Evolutionary conservation across 2,797 vertebrate genomes (phyloP), one percentile per base, ranked within the genome.

Genomic region (Anabacerthia variegaticeps): DNA sequence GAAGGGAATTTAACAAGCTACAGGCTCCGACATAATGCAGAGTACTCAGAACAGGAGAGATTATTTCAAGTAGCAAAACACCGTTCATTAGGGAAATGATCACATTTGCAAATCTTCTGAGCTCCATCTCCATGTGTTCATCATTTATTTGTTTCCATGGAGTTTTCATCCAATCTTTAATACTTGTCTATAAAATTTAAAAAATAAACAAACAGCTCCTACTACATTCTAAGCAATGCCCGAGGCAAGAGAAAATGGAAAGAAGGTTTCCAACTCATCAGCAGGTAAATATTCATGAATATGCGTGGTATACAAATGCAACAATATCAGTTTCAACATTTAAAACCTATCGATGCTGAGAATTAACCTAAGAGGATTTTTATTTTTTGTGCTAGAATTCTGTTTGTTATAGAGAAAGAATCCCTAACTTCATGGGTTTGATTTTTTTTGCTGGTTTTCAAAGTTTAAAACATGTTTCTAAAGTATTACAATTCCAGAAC

Each of bases 111-210:
- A 98, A 98, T 96, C 98, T 98, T 96, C 98, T 97, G 88, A 98
- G 98, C 86, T 98, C 98, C 98, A 98, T 98, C 96, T 99, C 98
- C 98, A 98, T 98, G 97, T 98, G 98, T 88, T 99, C 98, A 88
- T 99, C 98, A 54, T 99, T 98, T 97, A 98, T 99, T 97, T 99
- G 98, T 96, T 99, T 99, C 98, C 98, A 98, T 77, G 97, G 98
- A 51, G 98, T 99, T 98, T 99, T 99, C 82, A 98, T 98, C 98
- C 98, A 98, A 85, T 98, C 98, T 95, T 98, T 98, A 97, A 98
- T 98, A 91, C 97, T 98, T 75, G 98, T 98, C 98, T 99, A 91
- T 93, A 91, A 93, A 92, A 81, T 48, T 61, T 28, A 0, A 72
- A 93, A 96, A 94, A 87, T 84, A 95, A 95, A 96, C 91, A 95